A percentile compares a stretch with the other conserved stretches of the same genome.
Conservation (phyloP, 64 coral and sea anemone species). For the Stichodactyla mertensii region DNA sequence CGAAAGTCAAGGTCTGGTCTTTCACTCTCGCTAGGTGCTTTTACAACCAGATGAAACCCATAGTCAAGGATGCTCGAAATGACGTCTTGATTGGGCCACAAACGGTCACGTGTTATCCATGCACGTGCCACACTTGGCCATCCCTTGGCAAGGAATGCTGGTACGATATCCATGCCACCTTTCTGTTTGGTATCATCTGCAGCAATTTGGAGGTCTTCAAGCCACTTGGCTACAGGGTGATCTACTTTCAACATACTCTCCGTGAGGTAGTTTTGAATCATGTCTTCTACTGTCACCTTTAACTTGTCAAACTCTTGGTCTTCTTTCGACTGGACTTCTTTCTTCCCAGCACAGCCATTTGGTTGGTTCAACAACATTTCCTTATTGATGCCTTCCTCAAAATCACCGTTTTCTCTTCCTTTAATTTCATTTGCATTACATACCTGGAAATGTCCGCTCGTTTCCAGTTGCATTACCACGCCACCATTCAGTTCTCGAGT, state of each 20-base stretch:
- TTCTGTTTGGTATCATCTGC: background rate
- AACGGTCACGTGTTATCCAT: constrained; percentile 45
- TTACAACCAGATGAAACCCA: constrained; percentile 57
- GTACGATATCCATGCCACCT: constrained; percentile 51
- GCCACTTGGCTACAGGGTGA: background rate
- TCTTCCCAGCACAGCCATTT: background rate
- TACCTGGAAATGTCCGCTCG: no score
- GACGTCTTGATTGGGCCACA: constrained; percentile 38
- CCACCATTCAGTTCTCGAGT: background rate
- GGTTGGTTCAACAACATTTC: no score
- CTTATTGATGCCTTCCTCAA: background rate
- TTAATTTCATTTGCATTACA: background rate
- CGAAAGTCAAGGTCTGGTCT: constrained; percentile 53
- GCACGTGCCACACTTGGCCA: constrained; percentile 48
- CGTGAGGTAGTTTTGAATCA: background rate
- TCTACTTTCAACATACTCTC: background rate
- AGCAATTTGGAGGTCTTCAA: background rate
- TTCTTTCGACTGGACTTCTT: background rate
- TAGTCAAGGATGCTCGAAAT: constrained; percentile 38
- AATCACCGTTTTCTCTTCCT: background rate
- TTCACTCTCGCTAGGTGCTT: constrained; percentile 22
- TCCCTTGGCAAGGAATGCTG: constrained; percentile 36
- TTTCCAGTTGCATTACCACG: background rate
- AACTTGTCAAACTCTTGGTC: background rate
- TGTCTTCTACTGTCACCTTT: background rate